phyloP scores from a whole-genome alignment of 2,797 vertebrate genomes.

The Streptopelia turtur region DNA sequence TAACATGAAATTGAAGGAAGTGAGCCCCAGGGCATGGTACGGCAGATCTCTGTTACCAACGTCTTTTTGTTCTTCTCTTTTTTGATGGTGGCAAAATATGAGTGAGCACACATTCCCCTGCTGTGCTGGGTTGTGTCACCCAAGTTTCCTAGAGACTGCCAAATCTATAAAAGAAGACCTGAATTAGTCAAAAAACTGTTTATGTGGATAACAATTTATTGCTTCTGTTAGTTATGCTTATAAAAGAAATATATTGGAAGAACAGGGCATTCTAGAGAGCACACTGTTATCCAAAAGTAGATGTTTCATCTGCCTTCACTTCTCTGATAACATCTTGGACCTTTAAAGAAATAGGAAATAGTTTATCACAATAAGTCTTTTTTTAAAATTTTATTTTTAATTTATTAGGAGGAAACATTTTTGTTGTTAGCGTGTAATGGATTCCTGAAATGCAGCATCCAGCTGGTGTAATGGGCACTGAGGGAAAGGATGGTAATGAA shows the following conservation, averaged over 20 bases:
- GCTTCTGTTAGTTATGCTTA: neutral
- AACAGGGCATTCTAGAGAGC: neutral
- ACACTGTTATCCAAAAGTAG: neutral
- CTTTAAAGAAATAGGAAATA: neutral
- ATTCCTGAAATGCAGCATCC: constrained; percentile 15
- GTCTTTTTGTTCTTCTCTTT: neutral
- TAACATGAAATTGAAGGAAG: neutral
- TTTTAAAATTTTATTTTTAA: neutral
- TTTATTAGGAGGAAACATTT: neutral
- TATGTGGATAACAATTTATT: neutral
- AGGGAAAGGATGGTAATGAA: constrained; percentile 3
- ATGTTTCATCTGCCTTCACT: neutral
- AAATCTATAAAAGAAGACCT: neutral
- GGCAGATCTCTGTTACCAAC: neutral
- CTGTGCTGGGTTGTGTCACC: neutral
- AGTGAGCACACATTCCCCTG: neutral
- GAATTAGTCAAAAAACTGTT: neutral
- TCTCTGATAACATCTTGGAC: neutral
- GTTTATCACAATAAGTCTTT: neutral
- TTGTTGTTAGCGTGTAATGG: neutral
- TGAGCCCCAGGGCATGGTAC: neutral
- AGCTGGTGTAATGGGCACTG: neutral
- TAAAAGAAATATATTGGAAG: neutral
- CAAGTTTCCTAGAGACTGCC: neutral
- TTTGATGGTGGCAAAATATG: neutral